A percentile compares a stretch with the other conserved stretches of the same genome.
Evolutionary conservation across 2,888 invertebrate genomes (phyloP).

Genomic region (Tridacna crocea): DNA sequence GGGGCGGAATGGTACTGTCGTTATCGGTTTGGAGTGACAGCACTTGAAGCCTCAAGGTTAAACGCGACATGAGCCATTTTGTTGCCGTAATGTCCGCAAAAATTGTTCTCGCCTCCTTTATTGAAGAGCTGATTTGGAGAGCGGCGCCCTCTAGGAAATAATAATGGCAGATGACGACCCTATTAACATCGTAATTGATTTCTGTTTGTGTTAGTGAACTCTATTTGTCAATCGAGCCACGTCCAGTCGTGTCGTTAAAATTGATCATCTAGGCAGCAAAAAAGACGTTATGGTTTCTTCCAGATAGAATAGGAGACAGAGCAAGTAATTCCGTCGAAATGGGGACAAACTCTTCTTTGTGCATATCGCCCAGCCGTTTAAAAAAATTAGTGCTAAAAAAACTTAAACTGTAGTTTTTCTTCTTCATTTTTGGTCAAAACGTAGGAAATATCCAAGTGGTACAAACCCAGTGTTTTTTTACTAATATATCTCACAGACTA

Average conservation of each 20-base stretch:
- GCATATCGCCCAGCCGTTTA: too few species aligned
- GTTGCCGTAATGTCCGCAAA: constrained; percentile 17
- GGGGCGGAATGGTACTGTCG: background rate
- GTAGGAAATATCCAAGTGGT: too few species aligned
- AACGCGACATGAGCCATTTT: constrained; percentile 25
- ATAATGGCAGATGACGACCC: constrained; percentile 29
- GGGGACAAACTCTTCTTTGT: too few species aligned
- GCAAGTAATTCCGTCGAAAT: too few species aligned
- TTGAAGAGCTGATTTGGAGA: constrained; percentile 19
- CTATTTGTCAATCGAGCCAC: constrained; percentile 12
- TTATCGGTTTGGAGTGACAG: constrained; percentile 8
- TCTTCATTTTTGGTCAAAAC: too few species aligned
- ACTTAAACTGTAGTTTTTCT: too few species aligned
- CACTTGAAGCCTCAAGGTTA: constrained; percentile 13
- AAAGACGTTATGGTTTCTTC: background rate
- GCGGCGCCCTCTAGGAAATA: constrained; percentile 13
- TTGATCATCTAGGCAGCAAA: background rate
- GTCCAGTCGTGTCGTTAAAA: background rate
- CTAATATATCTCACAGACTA: too few species aligned
- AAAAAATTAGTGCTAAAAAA: too few species aligned
- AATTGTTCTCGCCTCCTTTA: constrained; percentile 28
- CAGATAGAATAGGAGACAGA: too few species aligned
- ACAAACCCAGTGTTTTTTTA: too few species aligned
- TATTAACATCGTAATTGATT: constrained; percentile 27
- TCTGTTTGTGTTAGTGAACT: constrained; percentile 18